Evolutionary conservation across 2,113 vertebrate species (phyloP).

Genomic region (Tiliqua scincoides): DNA sequence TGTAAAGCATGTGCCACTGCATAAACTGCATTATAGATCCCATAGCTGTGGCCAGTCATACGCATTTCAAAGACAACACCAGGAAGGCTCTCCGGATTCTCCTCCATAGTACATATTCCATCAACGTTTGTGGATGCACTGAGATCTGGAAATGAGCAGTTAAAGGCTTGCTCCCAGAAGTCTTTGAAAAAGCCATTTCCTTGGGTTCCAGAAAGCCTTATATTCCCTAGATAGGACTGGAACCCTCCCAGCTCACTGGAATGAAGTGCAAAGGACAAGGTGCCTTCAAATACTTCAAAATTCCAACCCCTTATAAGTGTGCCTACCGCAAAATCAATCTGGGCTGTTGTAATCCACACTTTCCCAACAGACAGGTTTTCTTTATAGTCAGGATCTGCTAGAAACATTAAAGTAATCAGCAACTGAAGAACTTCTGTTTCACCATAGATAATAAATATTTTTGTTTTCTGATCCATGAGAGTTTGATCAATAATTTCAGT

Average conservation of each 20-base stretch:
- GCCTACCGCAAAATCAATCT: background rate
- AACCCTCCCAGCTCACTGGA: background rate
- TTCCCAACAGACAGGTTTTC: background rate
- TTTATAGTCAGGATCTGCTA: background rate
- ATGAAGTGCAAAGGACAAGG: background rate
- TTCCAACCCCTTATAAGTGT: background rate
- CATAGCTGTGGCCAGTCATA: slow-evolving; percentile 12
- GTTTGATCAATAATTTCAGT: background rate
- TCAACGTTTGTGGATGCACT: rapidly evolving
- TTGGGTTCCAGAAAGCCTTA: too few species aligned
- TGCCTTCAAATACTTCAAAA: background rate
- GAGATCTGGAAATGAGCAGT: background rate
- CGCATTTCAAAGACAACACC: background rate
- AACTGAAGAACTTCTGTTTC: background rate
- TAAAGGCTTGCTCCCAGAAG: slow-evolving; percentile 14
- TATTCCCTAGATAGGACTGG: background rate
- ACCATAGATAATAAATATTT: background rate
- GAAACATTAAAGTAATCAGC: background rate
- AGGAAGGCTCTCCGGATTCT: background rate
- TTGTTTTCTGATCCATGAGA: background rate
- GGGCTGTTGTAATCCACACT: background rate
- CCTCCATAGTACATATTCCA: background rate
- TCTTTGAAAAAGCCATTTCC: background rate
- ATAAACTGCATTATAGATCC: slow-evolving; percentile 20
- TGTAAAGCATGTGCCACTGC: background rate